phyloP scores from a whole-genome alignment of 1,140 invertebrate species.

The Drosophila guanche region DNA sequence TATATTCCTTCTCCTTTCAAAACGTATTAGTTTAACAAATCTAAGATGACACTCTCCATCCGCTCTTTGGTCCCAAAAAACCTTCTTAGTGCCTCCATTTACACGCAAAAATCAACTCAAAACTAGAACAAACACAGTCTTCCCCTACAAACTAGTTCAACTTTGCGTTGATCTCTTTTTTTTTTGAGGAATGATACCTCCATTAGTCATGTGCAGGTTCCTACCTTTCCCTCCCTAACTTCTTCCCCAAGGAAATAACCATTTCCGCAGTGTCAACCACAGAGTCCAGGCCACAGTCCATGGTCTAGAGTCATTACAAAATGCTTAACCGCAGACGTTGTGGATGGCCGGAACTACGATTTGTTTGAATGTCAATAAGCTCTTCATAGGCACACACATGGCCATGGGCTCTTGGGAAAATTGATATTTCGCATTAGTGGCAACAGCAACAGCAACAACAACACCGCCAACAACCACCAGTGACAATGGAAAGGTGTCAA shows the following conservation, averaged over 20 bases:
- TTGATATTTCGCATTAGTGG: conserved; percentile 72
- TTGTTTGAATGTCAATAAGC: conserved; percentile 70
- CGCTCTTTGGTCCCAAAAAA: too few species aligned
- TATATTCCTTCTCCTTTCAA: too few species aligned
- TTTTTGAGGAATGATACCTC: too few species aligned
- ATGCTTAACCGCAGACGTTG: conserved; percentile 33
- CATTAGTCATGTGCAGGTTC: not conserved
- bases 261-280: conserved; percentile 40
- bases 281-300: conserved; percentile 42
- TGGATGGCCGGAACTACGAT: conserved; percentile 65
- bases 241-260: conserved; percentile 30
- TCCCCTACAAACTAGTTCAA: too few species aligned
- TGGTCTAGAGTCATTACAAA: conserved; percentile 33
- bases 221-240: conserved; percentile 7
- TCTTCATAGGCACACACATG: conserved; percentile 31
- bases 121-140: too few species aligned
- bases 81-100: too few species aligned
- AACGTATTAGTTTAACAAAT: too few species aligned
- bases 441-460: conserved; percentile 34
- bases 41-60: too few species aligned
- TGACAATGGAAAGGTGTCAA: conserved; percentile 67
- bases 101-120: not conserved
- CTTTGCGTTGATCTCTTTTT: too few species aligned
- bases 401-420: conserved; percentile 56
- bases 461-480: not conserved